Evolutionary conservation across 2,113 vertebrate species (phyloP), one percentile per base, ranked within the genome.

Genomic region (Engystomops pustulosus): DNA sequence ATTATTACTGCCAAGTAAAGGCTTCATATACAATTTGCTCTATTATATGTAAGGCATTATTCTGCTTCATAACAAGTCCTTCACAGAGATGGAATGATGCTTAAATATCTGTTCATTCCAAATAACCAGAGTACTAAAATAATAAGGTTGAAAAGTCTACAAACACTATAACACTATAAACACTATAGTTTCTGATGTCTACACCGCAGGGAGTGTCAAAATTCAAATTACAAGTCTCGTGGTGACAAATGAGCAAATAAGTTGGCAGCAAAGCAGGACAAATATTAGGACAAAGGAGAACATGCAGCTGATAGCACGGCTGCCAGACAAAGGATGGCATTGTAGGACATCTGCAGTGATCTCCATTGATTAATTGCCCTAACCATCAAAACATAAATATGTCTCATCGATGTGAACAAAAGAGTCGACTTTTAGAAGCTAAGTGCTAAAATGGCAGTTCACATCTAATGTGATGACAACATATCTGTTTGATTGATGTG

Each of bases 241-340:
- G 81, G 58, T 85, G 72, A 85, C 83, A 85, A 69, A 79, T 79
- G 75, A 78, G 75, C 74, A 85, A 85, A 85, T 58, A 85, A 20
- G 23, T 38, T 85, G 83, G 58, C 72, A 77, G 25, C 12, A 74
- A 25, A 20, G 9, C 27, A 76, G 71, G 45, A 77, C 71, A 79
- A 78, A 79, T 78, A 79, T 58, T 53, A 70, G 36, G 60, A 79
- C 65, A 78, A 85, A 85, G 41, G 32, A 79, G 58, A 79, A 78
- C 74, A 85, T 44, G 49, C 65, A 68, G 83, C 55, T 70, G 45
- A 85, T 79, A 41, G 49, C 34, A 41, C 30, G 45, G n/a, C 65
- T 60, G 62, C 72, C 71, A 76, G 49, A 83, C 75, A 85, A 79
- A 79, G 41, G 32, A 18, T 77, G 83, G 30, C 83, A 79, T 85